Percentiles rank a stretch among this genome's conserved stretches.
Evolutionary conservation across 2,113 vertebrate genomes (phyloP).

Genomic region (Oncorhynchus kisutch): DNA sequence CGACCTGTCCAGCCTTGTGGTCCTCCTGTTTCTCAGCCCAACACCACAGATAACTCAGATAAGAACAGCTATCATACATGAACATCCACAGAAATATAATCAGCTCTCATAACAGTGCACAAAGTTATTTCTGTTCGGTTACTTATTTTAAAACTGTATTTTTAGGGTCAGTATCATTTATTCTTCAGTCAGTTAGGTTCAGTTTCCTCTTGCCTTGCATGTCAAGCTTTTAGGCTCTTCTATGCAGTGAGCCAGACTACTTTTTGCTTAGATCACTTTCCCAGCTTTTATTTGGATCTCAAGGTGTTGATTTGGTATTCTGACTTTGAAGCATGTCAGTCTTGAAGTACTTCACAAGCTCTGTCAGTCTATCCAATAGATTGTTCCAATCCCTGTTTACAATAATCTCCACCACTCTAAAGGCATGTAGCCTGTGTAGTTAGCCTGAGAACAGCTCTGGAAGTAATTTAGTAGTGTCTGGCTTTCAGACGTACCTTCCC

Average conservation of each 20-base stretch:
- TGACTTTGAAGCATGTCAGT: not conserved
- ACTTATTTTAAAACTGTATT: not conserved
- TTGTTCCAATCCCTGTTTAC: not conserved
- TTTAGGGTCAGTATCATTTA: no score
- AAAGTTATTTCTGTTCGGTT: not conserved
- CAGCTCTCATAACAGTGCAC: not conserved
- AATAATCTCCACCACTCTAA: not conserved
- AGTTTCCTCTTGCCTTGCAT: no score
- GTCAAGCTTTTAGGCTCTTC: no score
- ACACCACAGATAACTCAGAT: slow-evolving; percentile 1
- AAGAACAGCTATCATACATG: not conserved
- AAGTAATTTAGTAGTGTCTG: not conserved
- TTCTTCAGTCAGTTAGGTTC: no score
- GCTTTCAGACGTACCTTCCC: not conserved
- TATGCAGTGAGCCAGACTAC: not conserved
- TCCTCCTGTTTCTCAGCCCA: not conserved
- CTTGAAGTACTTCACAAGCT: not conserved
- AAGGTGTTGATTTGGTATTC: not conserved
- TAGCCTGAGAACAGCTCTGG: not conserved
- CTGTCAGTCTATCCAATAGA: not conserved
- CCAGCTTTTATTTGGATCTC: not conserved
- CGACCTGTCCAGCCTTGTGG: not conserved
- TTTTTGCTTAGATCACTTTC: not conserved
- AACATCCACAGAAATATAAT: not conserved
- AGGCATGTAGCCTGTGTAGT: not conserved